A percentile compares a stretch with the other conserved stretches of the same genome.
phyloP scores from a whole-genome alignment of 1,140 invertebrate genomes.

The Magallana angulata region DNA sequence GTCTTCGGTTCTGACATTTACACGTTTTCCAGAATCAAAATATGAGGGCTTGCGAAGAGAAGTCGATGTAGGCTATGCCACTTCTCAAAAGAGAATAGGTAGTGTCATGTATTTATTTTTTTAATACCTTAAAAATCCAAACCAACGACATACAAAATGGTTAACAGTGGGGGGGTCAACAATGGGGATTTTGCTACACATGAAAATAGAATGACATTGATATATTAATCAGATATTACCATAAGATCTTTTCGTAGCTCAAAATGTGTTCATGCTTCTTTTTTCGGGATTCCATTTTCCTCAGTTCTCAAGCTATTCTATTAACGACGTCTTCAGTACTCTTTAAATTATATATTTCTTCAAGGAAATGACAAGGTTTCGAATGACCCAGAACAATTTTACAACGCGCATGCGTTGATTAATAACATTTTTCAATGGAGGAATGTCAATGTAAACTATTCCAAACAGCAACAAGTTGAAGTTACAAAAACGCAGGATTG shows the following conservation, averaged over 20 bases:
- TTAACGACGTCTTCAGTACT: not conserved
- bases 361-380: not conserved
- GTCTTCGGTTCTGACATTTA: no score
- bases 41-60: no score
- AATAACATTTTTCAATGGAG: constrained; percentile 43
- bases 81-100: no score
- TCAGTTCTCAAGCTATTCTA: not conserved
- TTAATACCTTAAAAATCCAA: no score
- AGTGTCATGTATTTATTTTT: no score
- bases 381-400: not conserved
- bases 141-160: no score
- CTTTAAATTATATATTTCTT: not conserved
- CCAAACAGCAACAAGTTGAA: constrained; percentile 47
- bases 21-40: no score
- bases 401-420: constrained; percentile 25
- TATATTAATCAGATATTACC: not conserved
- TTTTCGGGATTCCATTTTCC: constrained; percentile 10
- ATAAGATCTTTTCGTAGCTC: not conserved
- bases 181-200: no score
- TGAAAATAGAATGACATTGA: not conserved
- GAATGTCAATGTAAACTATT: constrained; percentile 58
- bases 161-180: no score
- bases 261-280: not conserved
- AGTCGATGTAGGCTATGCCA: no score
- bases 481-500: not conserved